Percentiles rank a stretch among this genome's conserved stretches.
phyloP scores from a whole-genome alignment of 2,113 vertebrate species.

The Sprattus sprattus region DNA sequence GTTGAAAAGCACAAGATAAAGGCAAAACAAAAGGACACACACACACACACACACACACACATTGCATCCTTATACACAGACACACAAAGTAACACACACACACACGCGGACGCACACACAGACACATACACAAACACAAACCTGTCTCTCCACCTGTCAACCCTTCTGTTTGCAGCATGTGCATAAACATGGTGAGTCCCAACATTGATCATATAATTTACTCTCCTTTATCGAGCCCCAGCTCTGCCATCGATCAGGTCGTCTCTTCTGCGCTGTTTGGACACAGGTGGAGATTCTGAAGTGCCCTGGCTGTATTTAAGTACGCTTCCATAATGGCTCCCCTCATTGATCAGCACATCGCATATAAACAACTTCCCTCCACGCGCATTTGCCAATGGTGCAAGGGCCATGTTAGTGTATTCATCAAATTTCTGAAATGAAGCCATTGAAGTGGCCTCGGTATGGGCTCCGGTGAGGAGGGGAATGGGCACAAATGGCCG shows the following conservation, averaged over 20 bases:
- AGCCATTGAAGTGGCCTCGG: slow-evolving; percentile 52
- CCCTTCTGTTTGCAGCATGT: neutral
- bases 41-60: neutral
- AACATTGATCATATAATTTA: slow-evolving; percentile 80
- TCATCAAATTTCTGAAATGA: slow-evolving; percentile 61
- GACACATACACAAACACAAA: neutral
- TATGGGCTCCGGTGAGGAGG: slow-evolving; percentile 1
- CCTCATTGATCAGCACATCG: slow-evolving; percentile 55
- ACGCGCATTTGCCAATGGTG: slow-evolving; percentile 42
- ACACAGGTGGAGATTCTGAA: slow-evolving; percentile 69
- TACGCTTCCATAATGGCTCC: slow-evolving; percentile 69
- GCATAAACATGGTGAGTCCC: slow-evolving; percentile 40
- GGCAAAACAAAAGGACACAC: neutral
- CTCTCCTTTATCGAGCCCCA: slow-evolving; percentile 73
- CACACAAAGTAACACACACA: slow-evolving; percentile 37
- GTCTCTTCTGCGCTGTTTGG: slow-evolving; percentile 69
- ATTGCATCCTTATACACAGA: slow-evolving; percentile 11
- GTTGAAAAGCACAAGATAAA: slow-evolving; percentile 5
- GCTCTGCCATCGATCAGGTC: slow-evolving; percentile 74
- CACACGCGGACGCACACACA: neutral
- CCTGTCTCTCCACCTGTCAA: neutral
- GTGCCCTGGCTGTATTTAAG: slow-evolving; percentile 68
- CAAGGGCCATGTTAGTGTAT: slow-evolving; percentile 51
- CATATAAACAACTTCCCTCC: slow-evolving; percentile 72
- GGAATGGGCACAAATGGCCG: slow-evolving; percentile 48